phyloP scores from a whole-genome alignment of 2,797 vertebrate species.

The Bufotes viridis region DNA sequence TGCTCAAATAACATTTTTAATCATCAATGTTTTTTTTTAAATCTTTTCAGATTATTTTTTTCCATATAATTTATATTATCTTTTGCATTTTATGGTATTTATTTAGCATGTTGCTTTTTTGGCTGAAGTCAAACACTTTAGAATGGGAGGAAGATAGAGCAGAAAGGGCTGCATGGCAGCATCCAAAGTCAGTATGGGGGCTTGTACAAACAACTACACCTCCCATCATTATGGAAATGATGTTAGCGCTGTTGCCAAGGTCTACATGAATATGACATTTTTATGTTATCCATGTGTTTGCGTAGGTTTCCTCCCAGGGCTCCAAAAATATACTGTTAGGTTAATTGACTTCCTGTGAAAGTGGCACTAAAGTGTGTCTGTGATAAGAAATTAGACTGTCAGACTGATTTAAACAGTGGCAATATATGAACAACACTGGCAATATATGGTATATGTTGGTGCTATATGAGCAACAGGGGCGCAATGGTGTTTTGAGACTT shows the following conservation, averaged over 20 bases:
- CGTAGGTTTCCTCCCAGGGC: too few species aligned
- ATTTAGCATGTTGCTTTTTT: neutral
- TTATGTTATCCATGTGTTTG: too few species aligned
- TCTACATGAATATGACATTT: neutral
- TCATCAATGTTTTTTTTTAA: neutral
- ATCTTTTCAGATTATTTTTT: neutral
- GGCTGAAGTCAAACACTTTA: neutral
- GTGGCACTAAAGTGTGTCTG: too few species aligned
- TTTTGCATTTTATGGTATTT: neutral
- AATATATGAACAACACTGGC: too few species aligned
- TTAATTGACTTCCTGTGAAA: too few species aligned
- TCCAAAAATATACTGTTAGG: neutral
- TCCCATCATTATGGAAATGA: neutral
- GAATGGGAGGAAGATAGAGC: neutral
- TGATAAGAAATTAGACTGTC: neutral
- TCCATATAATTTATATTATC: neutral
- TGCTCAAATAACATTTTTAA: neutral
- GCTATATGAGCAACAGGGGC: too few species aligned
- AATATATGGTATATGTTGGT: too few species aligned
- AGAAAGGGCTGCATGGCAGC: neutral
- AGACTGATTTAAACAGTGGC: too few species aligned
- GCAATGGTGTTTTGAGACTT: too few species aligned
- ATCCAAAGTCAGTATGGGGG: neutral
- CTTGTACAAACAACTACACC: neutral
- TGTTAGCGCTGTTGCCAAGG: neutral